A percentile compares a stretch with the other conserved stretches of the same genome.
Evolutionary conservation across 2,888 invertebrate species (phyloP).

Genomic region (Pristionchus mayeri): DNA sequence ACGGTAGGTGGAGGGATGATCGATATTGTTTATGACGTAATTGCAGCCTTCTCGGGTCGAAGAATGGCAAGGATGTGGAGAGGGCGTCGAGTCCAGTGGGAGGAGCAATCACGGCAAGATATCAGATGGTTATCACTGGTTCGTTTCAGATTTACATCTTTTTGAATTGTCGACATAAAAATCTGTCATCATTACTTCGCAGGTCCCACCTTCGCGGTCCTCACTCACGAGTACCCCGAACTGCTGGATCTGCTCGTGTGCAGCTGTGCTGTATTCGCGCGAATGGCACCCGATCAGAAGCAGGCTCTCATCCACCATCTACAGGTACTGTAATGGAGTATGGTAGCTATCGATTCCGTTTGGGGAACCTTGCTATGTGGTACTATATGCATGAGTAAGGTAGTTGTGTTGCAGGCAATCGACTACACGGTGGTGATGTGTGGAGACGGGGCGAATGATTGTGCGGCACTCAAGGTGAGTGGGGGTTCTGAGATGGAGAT

Average conservation of each 20-base stretch:
- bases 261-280: slow-evolving; percentile 77
- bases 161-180: no score
- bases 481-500: background rate
- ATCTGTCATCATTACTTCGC: background rate
- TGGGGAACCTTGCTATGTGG: no score
- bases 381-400: no score
- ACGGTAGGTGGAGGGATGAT: background rate
- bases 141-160: background rate
- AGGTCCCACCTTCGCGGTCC: slow-evolving; percentile 70
- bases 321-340: slow-evolving; percentile 77
- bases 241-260: slow-evolving; percentile 69
- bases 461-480: slow-evolving; percentile 77
- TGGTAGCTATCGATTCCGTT: background rate
- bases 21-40: background rate
- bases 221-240: slow-evolving; percentile 73
- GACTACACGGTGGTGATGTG: slow-evolving; percentile 78
- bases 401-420: slow-evolving; percentile 74
- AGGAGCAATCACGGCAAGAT: background rate
- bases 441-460: slow-evolving; percentile 79
- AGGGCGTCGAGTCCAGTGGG: background rate
- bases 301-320: slow-evolving; percentile 84
- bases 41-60: slow-evolving; percentile 16
- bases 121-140: slow-evolving; percentile 37
- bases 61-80: slow-evolving; percentile 29
- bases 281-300: slow-evolving; percentile 82